Conservation (phyloP, 2,797 vertebrate species). For the Menidia menidia region DNA sequence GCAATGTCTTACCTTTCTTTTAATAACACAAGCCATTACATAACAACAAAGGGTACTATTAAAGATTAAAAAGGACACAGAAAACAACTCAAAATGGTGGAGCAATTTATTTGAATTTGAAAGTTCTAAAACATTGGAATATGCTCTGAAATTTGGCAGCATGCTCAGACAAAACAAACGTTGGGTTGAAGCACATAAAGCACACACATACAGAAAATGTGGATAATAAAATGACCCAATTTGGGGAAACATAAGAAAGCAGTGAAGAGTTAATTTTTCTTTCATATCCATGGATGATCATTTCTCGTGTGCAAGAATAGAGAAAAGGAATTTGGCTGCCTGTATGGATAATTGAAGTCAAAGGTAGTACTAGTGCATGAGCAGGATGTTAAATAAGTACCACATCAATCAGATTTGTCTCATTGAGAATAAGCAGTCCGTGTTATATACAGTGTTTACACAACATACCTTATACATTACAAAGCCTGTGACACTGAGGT, state of each 20-base stretch:
- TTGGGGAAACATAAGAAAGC: conserved; percentile 21
- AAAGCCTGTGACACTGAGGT: conserved; percentile 1
- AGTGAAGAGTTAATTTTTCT: conserved; percentile 12
- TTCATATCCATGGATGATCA: conserved; percentile 7
- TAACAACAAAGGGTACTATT: too few relatives aligned
- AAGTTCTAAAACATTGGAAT: conserved; percentile 34
- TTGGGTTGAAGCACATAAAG: not conserved
- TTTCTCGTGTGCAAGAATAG: conserved; percentile 11
- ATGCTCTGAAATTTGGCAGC: conserved; percentile 34
- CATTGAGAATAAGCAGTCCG: conserved; percentile 31
- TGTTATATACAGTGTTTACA: conserved; percentile 74
- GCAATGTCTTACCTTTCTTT: too few relatives aligned
- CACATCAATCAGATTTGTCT: conserved; percentile 13
- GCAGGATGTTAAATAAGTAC: conserved; percentile 18
- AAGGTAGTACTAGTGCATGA: conserved; percentile 19
- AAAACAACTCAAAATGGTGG: not conserved
- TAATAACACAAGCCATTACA: too few relatives aligned
- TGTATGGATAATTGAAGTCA: not conserved
- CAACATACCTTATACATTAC: conserved; percentile 27
- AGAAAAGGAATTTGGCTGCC: conserved; percentile 26
- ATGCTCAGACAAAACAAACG: conserved; percentile 46
- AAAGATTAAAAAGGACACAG: not conserved
- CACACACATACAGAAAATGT: not conserved
- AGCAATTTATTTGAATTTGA: conserved; percentile 4
- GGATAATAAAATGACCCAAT: conserved; percentile 19